A percentile compares a stretch with the other conserved stretches of the same genome.
These are phyloP conservation scores for Acrobasis suavella DNA, from an alignment of 2,888 invertebrate genomes.

Conservation along the genomic window DNA sequence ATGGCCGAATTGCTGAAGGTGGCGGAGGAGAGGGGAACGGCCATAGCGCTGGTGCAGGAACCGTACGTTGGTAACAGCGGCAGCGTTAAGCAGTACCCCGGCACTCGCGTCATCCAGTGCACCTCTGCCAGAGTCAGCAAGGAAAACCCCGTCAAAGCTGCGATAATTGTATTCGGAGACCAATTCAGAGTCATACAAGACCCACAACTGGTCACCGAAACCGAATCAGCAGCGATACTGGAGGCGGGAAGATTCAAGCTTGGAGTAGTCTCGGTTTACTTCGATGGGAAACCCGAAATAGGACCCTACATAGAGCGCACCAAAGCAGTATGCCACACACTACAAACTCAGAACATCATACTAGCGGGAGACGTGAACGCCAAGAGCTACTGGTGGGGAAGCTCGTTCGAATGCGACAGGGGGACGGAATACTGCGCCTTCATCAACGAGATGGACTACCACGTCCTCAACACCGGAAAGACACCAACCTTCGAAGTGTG, in stretches of 20 bases:
- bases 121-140: slow-evolving; percentile 28
- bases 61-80: slow-evolving; percentile 37
- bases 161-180: slow-evolving; percentile 1
- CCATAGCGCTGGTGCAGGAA: slow-evolving; percentile 39
- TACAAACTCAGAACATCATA: background rate
- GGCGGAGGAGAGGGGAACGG: slow-evolving; percentile 19
- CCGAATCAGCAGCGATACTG: slow-evolving; percentile 28
- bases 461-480: slow-evolving; percentile 32
- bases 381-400: slow-evolving; percentile 27
- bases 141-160: slow-evolving; percentile 28
- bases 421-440: slow-evolving; percentile 28
- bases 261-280: too few relatives aligned
- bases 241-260: background rate
- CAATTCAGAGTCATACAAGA: slow-evolving; percentile 29
- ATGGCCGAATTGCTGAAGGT: slow-evolving; percentile 33
- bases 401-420: slow-evolving; percentile 27
- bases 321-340: too few relatives aligned
- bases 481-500: slow-evolving; percentile 31
- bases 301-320: too few relatives aligned
- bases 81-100: slow-evolving; percentile 27
- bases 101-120: slow-evolving; percentile 35
- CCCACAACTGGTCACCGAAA: slow-evolving; percentile 36
- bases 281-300: too few relatives aligned
- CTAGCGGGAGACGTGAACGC: slow-evolving; percentile 18
- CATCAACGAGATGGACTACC: too few relatives aligned